Conservation (phyloP, 2,113 vertebrate genomes). For the Phrynocephalus versicolor region DNA sequence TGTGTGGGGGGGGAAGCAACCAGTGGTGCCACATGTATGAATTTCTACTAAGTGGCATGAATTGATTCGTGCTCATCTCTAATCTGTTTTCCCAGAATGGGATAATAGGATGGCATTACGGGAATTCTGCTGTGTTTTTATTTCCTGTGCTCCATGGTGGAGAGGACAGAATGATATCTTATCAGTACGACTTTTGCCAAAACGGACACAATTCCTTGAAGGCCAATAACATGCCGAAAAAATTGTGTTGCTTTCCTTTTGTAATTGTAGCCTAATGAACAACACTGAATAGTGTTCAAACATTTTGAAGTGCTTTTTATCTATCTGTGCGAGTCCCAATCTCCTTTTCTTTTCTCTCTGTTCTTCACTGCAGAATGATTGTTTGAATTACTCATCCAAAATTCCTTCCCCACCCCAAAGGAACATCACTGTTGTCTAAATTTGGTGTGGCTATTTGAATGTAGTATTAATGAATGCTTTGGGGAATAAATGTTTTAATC, state of each 20-base stretch:
- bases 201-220: not conserved
- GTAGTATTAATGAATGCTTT: slow-evolving; percentile 15
- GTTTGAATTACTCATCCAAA: not conserved
- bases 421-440: not conserved
- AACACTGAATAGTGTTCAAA: not conserved
- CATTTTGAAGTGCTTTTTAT: slow-evolving; percentile 1
- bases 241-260: not conserved
- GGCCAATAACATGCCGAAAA: not conserved
- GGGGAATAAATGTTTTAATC: slow-evolving; percentile 12
- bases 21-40: too few species aligned
- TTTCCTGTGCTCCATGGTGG: not conserved
- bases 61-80: too few species aligned
- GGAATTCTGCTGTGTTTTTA: not conserved
- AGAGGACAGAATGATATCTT: not conserved
- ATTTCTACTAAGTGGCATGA: too few species aligned
- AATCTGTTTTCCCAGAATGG: not conserved
- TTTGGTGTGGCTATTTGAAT: slow-evolving; percentile 4
- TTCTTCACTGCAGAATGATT: not conserved
- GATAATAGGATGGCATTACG: not conserved
- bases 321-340: not conserved
- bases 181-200: slow-evolving; percentile 7
- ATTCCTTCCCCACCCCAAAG: not conserved
- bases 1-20: too few species aligned
- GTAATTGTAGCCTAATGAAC: not conserved
- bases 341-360: not conserved